Evolutionary conservation across 2,888 invertebrate species (phyloP).

Genomic region (Ophonus ardosiacus): DNA sequence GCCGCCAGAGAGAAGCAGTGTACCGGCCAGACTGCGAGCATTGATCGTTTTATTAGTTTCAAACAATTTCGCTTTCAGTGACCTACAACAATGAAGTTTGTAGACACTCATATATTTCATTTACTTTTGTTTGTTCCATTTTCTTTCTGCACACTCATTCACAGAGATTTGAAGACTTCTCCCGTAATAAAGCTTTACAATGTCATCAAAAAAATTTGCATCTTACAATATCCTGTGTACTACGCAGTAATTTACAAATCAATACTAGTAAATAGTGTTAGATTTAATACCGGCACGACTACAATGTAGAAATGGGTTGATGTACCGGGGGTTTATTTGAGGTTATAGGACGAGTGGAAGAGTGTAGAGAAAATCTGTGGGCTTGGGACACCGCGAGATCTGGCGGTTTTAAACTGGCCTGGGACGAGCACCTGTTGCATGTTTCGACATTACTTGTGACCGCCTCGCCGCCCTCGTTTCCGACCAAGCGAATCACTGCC

Average conservation of each 20-base stretch:
- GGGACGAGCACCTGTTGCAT: slow-evolving; percentile 66
- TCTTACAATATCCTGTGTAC: too few relatives aligned
- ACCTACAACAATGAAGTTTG: slow-evolving; percentile 52
- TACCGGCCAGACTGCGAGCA: neutral
- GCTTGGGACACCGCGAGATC: neutral
- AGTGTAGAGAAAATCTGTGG: neutral
- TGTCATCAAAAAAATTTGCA: too few relatives aligned
- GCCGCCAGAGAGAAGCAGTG: slow-evolving; percentile 26
- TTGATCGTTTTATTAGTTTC: slow-evolving; percentile 56
- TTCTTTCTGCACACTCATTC: neutral
- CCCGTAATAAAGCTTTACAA: neutral
- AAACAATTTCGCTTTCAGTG: slow-evolving; percentile 59
- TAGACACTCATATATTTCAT: slow-evolving; percentile 13
- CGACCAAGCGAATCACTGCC: slow-evolving; percentile 23
- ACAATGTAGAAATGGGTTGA: too few relatives aligned
- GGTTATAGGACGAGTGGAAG: too few relatives aligned
- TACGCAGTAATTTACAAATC: too few relatives aligned
- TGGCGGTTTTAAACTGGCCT: slow-evolving; percentile 67
- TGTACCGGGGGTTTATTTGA: too few relatives aligned
- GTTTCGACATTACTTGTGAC: slow-evolving; percentile 58
- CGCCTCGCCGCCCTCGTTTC: slow-evolving; percentile 1
- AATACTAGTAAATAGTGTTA: too few relatives aligned
- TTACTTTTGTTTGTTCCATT: neutral
- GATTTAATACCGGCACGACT: too few relatives aligned
- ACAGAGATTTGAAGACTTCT: neutral